Evolutionary conservation across 1,140 invertebrate species (phyloP), one percentile per base, ranked within the genome.

Genomic region (Drosophila tristis): DNA sequence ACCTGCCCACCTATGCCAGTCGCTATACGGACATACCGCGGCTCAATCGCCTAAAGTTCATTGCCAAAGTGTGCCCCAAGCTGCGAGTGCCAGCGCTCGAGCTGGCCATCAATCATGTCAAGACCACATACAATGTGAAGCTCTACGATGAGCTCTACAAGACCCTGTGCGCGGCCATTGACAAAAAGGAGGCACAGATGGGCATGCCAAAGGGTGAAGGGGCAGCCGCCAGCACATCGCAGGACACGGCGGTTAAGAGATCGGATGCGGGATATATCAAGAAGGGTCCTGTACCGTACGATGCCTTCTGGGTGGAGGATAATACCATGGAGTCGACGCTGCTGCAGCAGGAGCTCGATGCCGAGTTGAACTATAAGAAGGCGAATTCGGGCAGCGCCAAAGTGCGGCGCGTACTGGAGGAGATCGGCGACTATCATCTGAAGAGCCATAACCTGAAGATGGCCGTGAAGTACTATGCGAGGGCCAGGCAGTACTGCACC

Each of bases 371-470:
- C 3, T 86, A 72, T 16, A 86, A 86, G 59, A 86, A 87, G 25
- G 78, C 74, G 0, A 78, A 72, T 8, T 75, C 82, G 35, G 74
- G 82, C 16, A 82, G 59, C 23, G 39, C 62, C 39, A 68, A 78
- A 56, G 74, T 87, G 39, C 56, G 82, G 16, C 70, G 74, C 11
- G 60, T 82, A 42, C 59, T 87, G 0, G 82, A 86, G 44, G 82
- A 86, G 56, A 87, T 86, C 13, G 82, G 82, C 2, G 82, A 86
- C 51, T 87, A 82, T 5, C 71, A 86, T 45, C 74, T 82, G 15
- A 78, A 76, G 60, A 78, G 62, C 20, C 78, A 84, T 4, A 87
- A 87, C 5, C 43, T 87, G n/a, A 58, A 82, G 25, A 42, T 68
- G 57, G 82, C 82, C 5, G 48, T 87, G 3, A 86, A 86, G 20